phyloP scores from a whole-genome alignment of 2,888 invertebrate genomes.

The Cinara cedri region DNA sequence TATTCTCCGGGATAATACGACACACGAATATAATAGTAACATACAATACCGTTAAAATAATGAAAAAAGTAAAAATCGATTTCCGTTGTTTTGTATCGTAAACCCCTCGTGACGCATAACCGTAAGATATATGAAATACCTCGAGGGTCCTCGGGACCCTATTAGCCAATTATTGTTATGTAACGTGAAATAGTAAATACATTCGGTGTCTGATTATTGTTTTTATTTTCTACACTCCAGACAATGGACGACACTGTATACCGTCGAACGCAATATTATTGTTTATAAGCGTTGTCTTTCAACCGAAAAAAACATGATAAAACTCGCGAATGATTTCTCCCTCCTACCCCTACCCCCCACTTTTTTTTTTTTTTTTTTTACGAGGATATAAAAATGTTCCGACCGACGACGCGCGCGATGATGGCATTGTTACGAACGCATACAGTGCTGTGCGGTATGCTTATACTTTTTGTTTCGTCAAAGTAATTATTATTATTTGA shows the following conservation, averaged over 20 bases:
- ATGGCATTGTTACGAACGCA: constrained; percentile 3
- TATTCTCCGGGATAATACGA: too few species aligned
- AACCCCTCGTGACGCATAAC: too few species aligned
- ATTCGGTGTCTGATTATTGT: constrained; percentile 14
- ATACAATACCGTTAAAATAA: too few species aligned
- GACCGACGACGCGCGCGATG: not conserved
- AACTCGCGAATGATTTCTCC: not conserved
- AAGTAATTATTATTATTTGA: too few species aligned
- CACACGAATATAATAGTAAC: too few species aligned
- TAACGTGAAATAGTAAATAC: constrained; percentile 7
- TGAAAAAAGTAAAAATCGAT: too few species aligned
- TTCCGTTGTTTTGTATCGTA: too few species aligned
- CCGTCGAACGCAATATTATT: constrained; percentile 23
- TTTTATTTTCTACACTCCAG: constrained; percentile 12
- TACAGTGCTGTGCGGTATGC: too few species aligned
- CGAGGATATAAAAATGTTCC: constrained; percentile 28
- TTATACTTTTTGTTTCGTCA: too few species aligned
- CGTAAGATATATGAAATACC: too few species aligned
- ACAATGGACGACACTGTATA: constrained; percentile 9
- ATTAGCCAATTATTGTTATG: constrained; percentile 40
- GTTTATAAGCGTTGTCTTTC: constrained; percentile 17
- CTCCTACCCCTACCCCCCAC: too few species aligned
- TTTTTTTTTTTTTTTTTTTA: not conserved
- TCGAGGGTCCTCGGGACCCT: constrained; percentile 15
- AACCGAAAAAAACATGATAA: not conserved